These are phyloP conservation scores for Sebastes diaconus DNA, from an alignment of 2,797 vertebrate genomes.

Conservation along the genomic window DNA sequence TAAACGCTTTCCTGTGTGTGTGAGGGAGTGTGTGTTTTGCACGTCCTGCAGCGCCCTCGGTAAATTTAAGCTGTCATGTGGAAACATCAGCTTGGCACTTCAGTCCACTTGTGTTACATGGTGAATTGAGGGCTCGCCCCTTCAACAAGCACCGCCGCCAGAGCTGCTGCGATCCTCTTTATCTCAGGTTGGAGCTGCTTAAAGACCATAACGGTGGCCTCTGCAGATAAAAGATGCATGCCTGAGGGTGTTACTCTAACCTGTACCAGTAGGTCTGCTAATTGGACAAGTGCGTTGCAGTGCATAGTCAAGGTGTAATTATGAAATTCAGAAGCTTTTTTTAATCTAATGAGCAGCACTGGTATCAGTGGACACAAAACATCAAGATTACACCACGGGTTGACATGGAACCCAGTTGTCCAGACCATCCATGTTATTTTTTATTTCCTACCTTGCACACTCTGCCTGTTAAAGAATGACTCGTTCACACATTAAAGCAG, in stretches of 20 bases:
- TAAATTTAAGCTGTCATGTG: constrained; percentile 76
- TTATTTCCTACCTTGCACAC: neutral
- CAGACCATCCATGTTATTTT: neutral
- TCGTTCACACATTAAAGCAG: neutral
- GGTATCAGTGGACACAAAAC: constrained; percentile 3
- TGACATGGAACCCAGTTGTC: neutral
- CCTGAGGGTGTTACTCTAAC: constrained; percentile 8
- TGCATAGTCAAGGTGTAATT: neutral
- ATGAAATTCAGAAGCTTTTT: neutral
- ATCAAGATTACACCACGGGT: neutral
- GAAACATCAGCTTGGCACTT: constrained; percentile 78
- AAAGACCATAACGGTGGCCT: constrained; percentile 29
- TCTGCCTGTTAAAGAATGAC: neutral
- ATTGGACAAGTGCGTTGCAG: constrained; percentile 24
- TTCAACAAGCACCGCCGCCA: constrained; percentile 40
- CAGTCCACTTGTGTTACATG: constrained; percentile 77
- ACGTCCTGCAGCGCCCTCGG: constrained; percentile 44
- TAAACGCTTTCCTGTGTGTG: neutral
- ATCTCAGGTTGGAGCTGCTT: constrained; percentile 40
- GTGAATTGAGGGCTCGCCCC: constrained; percentile 61
- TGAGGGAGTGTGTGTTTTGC: constrained; percentile 19
- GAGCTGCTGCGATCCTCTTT: constrained; percentile 33
- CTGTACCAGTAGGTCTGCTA: constrained; percentile 4
- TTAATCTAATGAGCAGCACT: constrained; percentile 11
- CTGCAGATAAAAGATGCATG: constrained; percentile 19